Percentiles rank a stretch among this genome's conserved stretches.
Conservation (phyloP, 1,140 invertebrate genomes). For the Cydia strobilella region DNA sequence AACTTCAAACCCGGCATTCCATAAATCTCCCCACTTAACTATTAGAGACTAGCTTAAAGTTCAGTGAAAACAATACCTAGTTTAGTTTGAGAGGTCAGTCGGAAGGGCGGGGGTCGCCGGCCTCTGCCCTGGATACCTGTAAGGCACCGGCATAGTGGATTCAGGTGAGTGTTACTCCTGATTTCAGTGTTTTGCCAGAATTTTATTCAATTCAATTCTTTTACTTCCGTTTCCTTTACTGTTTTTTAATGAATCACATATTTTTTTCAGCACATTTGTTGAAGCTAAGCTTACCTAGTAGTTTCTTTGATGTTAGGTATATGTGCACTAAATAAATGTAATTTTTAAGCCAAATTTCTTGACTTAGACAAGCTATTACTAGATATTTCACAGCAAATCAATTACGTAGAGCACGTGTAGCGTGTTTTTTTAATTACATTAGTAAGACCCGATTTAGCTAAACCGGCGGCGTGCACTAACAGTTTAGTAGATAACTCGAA, state of each 20-base stretch:
- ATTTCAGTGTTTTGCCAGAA: conserved; percentile 1
- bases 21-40: conserved; percentile 11
- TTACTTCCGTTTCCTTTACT: background rate
- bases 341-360: too few species aligned
- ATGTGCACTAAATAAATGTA: too few species aligned
- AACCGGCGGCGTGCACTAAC: background rate
- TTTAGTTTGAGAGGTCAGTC: conserved; percentile 55
- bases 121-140: conserved; percentile 41
- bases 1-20: background rate
- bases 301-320: too few species aligned
- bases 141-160: conserved; percentile 20
- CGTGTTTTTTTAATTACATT: background rate
- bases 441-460: background rate
- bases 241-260: background rate
- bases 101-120: conserved; percentile 52
- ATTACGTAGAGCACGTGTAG: background rate
- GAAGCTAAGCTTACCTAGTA: too few species aligned
- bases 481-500: background rate
- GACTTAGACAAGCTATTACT: background rate
- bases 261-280: background rate
- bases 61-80: conserved; percentile 36
- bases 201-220: background rate
- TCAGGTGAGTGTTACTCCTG: background rate
- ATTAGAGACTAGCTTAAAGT: conserved; percentile 23
- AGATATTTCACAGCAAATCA: conserved; percentile 12